Percentiles rank a stretch among this genome's conserved stretches.
Conservation (phyloP, 2,888 invertebrate species). For the Phanerotoma sp. region DNA sequence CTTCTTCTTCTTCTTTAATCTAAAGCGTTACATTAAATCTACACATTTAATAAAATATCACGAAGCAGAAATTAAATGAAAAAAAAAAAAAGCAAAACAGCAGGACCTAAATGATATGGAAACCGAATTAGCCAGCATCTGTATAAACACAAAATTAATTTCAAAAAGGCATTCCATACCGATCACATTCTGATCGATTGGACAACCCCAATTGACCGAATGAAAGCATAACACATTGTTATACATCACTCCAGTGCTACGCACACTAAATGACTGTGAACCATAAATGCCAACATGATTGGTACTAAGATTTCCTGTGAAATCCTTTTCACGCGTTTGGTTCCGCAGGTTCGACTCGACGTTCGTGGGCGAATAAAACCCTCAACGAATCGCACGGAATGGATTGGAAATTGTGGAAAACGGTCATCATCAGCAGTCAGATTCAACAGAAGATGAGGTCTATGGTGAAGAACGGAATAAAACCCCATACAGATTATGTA, state of each 20-base stretch:
- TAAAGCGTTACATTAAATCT: not conserved
- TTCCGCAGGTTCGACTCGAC: slow-evolving; percentile 32
- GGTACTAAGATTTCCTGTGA: slow-evolving; percentile 47
- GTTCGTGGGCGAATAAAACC: slow-evolving; percentile 1
- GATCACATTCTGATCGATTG: not conserved
- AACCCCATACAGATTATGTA: slow-evolving; percentile 17
- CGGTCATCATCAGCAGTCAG: no score
- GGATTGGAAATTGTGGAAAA: not conserved
- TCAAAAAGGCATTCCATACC: no score
- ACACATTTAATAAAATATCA: not conserved
- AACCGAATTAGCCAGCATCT: no score
- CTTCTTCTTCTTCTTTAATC: not conserved
- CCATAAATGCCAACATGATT: slow-evolving; percentile 44
- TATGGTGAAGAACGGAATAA: not conserved
- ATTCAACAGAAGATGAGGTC: not conserved
- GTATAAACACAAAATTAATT: no score
- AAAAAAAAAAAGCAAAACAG: no score
- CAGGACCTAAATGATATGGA: no score
- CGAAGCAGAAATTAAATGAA: no score
- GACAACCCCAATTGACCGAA: not conserved
- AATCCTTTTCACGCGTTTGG: slow-evolving; percentile 53
- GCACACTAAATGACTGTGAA: slow-evolving; percentile 32
- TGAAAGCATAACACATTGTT: not conserved
- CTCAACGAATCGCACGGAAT: slow-evolving; percentile 12
- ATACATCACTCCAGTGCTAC: no score